phyloP scores from a whole-genome alignment of 1,140 invertebrate genomes.

The Zaprionus davidi region DNA sequence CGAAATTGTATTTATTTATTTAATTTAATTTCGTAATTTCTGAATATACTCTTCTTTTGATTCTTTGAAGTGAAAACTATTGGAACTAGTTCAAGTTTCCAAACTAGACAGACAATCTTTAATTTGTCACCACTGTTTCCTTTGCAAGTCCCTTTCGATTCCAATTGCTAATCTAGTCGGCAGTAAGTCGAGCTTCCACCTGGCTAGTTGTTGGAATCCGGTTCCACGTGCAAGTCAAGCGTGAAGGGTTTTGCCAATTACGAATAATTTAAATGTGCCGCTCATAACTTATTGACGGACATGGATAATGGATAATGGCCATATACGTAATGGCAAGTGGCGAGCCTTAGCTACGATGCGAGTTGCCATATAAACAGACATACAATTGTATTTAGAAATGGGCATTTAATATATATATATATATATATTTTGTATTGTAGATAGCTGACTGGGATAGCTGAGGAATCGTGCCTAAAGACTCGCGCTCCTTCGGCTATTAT shows the following conservation, averaged over 20 bases:
- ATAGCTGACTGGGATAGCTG: neutral
- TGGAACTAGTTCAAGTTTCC: neutral
- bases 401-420: neutral
- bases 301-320: slow-evolving; percentile 46
- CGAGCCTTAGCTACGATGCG: neutral
- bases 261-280: slow-evolving; percentile 41
- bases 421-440: slow-evolving; percentile 30
- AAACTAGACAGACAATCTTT: no score
- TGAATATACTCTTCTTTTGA: no score
- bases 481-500: slow-evolving; percentile 51
- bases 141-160: no score
- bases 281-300: slow-evolving; percentile 69
- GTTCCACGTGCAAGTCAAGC: no score
- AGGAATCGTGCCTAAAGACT: slow-evolving; percentile 3
- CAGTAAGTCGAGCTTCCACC: no score
- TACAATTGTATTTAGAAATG: neutral
- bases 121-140: no score
- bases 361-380: neutral
- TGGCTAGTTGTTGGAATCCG: no score
- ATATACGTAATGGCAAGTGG: slow-evolving; percentile 13
- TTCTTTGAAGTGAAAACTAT: no score
- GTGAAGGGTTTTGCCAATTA: slow-evolving; percentile 20
- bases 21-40: no score
- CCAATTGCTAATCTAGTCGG: no score
- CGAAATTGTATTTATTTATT: no score